phyloP scores from a whole-genome alignment of 1,140 invertebrate species.

The Lepidurus couesii region DNA sequence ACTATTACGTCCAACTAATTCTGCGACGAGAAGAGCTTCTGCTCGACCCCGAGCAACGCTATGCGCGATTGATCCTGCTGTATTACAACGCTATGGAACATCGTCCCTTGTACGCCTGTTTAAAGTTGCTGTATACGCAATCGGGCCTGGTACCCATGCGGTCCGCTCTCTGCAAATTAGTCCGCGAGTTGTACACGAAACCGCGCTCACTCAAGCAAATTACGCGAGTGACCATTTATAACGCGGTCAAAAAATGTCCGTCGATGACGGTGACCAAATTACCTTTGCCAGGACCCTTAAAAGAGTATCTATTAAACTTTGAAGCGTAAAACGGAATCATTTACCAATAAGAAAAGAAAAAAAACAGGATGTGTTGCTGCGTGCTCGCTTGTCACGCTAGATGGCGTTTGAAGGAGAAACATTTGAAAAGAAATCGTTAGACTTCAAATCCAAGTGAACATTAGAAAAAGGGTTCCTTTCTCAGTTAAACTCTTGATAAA shows the following conservation, averaged over 20 bases:
- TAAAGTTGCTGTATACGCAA: slow-evolving; percentile 53
- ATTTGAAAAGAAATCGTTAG: too few relatives aligned
- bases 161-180: slow-evolving; percentile 54
- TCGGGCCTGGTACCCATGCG: slow-evolving; percentile 59
- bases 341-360: background rate
- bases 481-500: too few relatives aligned
- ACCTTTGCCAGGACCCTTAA: slow-evolving; percentile 58
- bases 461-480: too few relatives aligned
- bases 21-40: slow-evolving; percentile 60
- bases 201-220: slow-evolving; percentile 60
- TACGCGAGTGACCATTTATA: slow-evolving; percentile 58
- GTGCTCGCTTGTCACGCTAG: background rate
- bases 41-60: slow-evolving; percentile 54
- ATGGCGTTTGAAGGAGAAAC: too few relatives aligned
- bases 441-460: too few relatives aligned
- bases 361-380: background rate
- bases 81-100: slow-evolving; percentile 65
- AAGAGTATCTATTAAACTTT: slow-evolving; percentile 64
- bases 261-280: slow-evolving; percentile 59
- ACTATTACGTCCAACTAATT: slow-evolving; percentile 62
- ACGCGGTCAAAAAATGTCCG: slow-evolving; percentile 54
- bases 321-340: slow-evolving; percentile 43
- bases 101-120: slow-evolving; percentile 52
- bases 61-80: slow-evolving; percentile 58
- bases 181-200: slow-evolving; percentile 55